Base-by-base conservation (phyloP, 2,113 vertebrate species). In the Alethe diademata region DNA sequence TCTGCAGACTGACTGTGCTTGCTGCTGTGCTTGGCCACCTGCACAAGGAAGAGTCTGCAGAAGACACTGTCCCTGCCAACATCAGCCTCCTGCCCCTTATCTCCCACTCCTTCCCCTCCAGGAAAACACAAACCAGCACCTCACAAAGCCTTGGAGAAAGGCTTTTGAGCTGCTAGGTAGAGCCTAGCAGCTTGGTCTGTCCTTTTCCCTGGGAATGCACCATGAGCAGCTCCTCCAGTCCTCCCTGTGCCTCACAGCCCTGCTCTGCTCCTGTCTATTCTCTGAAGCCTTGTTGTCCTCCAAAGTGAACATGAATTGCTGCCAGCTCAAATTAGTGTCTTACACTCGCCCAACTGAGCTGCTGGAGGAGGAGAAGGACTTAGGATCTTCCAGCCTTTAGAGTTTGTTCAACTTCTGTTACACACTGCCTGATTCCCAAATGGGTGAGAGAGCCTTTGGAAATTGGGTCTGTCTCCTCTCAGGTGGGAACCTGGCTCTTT, bases 251-350 rank as follows among this genome's bases (percentile, higher is more conserved):
- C 72, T 80, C 7, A 19, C 71, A 14, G 88, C 87, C 16, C 1
- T 43, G 70, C 91, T 43, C 86, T 2, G 36, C 92, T 95, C 90
- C 95, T 61, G 78, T 71, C 93, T 90, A 26, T 94, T 91, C 92
- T 95, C 93, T 0, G 7, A 65, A 53, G 94, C 78, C 96, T 67
- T 72, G 78, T 85, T 82, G 91, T 82, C 92, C 94, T 74, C 91
- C 71, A 67, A 82, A 96, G 94, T 23, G 93, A 95, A 96, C 94
- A 93, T 48, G 88, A 95, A 72, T 95, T 60, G 75, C 96, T 95
- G 94, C 94, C 96, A 92, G 91, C 93, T 96, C 88, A 43, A n/a
- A 93, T 96, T 36, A 95, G 71, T 0, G 0, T 95, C 93, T 90
- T 6, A 38, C 57, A 43, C 51, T 38, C 4, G 0, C 43, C 48